Conservation (phyloP, 2,113 vertebrate species). For the Athene noctua region DNA sequence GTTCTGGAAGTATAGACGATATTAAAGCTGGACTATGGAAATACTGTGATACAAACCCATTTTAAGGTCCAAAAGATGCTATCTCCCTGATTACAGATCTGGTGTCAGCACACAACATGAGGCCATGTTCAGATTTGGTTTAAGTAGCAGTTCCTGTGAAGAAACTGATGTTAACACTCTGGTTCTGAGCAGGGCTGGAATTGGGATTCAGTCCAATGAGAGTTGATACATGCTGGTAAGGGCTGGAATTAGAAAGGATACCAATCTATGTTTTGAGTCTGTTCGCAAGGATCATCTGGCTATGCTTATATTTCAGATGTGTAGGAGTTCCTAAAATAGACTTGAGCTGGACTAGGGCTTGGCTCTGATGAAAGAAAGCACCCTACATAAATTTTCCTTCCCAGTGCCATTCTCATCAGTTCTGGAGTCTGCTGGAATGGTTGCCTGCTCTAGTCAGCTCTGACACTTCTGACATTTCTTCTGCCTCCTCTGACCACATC, state of each 20-base stretch:
- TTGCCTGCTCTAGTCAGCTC: not conserved
- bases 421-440: not conserved
- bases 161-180: not conserved
- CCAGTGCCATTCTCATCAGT: no score
- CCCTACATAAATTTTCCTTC: not conserved
- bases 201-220: not conserved
- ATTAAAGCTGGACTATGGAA: not conserved
- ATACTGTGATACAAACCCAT: not conserved
- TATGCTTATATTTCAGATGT: not conserved
- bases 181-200: not conserved
- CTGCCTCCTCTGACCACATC: not conserved
- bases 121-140: not conserved
- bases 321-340: not conserved
- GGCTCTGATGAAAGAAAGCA: not conserved
- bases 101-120: not conserved
- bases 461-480: not conserved
- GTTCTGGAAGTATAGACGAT: not conserved
- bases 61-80: not conserved
- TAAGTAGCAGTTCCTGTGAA: not conserved
- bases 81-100: not conserved
- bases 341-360: not conserved
- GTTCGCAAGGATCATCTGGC: not conserved
- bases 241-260: not conserved
- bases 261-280: not conserved
- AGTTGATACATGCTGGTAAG: not conserved